Conservation (phyloP, 1,140 invertebrate genomes). For the Pentalonia nigronervosa region DNA sequence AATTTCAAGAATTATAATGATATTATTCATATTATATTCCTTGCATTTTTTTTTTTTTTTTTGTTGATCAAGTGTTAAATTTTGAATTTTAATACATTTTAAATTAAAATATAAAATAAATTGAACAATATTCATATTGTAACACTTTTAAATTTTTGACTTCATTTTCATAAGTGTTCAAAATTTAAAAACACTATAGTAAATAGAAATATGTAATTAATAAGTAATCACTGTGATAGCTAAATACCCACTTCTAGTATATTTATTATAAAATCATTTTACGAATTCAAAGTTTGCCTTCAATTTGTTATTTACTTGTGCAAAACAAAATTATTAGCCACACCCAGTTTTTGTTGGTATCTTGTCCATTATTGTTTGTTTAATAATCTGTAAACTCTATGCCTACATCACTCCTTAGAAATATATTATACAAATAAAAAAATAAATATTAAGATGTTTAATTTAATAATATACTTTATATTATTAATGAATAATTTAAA, state of each 20-base stretch:
- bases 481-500: neutral
- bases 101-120: neutral
- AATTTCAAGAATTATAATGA: neutral
- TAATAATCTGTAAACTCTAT: neutral
- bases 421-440: neutral
- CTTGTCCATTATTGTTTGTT: slow-evolving; percentile 7
- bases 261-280: neutral
- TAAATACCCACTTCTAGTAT: neutral
- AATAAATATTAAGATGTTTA: neutral
- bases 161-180: neutral
- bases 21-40: neutral
- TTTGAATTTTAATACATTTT: too few species aligned
- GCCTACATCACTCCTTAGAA: neutral
- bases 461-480: neutral
- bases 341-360: slow-evolving; percentile 1
- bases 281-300: neutral
- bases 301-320: neutral
- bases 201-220: too few species aligned
- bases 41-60: neutral
- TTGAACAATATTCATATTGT: neutral
- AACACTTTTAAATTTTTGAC: neutral
- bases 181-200: neutral
- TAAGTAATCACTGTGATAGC: neutral
- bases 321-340: neutral
- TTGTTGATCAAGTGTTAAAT: neutral